A percentile compares a stretch with the other conserved stretches of the same genome.
These are phyloP conservation scores for Poecilus cupreus DNA, from an alignment of 2,888 invertebrate genomes.

Conservation along the genomic window DNA sequence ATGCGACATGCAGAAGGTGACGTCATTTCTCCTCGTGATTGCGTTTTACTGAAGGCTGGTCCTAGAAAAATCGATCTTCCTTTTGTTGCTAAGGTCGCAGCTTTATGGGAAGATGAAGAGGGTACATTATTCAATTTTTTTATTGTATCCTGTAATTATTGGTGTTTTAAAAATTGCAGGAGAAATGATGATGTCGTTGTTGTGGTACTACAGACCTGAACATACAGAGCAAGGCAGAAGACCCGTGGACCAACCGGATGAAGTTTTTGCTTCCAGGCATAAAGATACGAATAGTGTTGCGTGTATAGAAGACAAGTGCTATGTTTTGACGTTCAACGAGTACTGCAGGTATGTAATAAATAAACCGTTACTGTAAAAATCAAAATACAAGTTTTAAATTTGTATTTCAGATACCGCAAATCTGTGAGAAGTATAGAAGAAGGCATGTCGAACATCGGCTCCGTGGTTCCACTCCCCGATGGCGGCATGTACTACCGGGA, in stretches of 20 bases:
- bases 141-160: constrained; percentile 14
- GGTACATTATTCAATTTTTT: constrained; percentile 74
- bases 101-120: constrained; percentile 95
- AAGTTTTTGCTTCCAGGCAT: constrained; percentile 97
- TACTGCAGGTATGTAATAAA: constrained; percentile 95
- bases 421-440: constrained; percentile 86
- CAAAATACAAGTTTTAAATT: neutral
- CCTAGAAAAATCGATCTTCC: constrained; percentile 89
- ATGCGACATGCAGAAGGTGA: constrained; percentile 94
- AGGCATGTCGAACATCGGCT: constrained; percentile 77
- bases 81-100: constrained; percentile 95
- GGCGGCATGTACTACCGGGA: constrained; percentile 76
- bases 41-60: constrained; percentile 92
- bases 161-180: constrained; percentile 74
- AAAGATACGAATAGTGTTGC: constrained; percentile 97
- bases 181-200: constrained; percentile 97
- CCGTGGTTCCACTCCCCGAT: constrained; percentile 84
- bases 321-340: constrained; percentile 96
- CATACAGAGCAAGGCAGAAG: constrained; percentile 94
- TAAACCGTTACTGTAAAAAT: too few relatives aligned
- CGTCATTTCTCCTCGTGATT: constrained; percentile 89
- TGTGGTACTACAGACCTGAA: constrained; percentile 99
- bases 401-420: constrained; percentile 85
- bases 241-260: constrained; percentile 87
- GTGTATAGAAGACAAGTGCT: constrained; percentile 98